Conservation (phyloP, 2,888 invertebrate species). For the Allophyes oxyacanthae region DNA sequence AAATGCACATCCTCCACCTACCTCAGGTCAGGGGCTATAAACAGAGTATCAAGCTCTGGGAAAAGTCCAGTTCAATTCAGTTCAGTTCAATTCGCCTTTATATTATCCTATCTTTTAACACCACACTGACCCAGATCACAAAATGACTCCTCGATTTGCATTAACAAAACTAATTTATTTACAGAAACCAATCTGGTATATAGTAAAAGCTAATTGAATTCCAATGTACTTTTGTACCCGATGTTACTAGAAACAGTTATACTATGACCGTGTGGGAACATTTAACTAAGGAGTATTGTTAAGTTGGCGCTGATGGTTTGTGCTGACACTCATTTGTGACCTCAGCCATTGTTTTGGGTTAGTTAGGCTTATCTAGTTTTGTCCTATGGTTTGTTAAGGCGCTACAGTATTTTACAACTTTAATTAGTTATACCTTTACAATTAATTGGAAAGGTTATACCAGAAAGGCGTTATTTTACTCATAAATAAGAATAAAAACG, state of each 20-base stretch:
- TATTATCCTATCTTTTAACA: not conserved
- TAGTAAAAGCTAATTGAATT: conserved; percentile 16
- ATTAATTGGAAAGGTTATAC: too few species aligned
- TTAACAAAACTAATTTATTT: not conserved
- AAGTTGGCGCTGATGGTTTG: conserved; percentile 37
- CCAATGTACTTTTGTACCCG: conserved; percentile 42
- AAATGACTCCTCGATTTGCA: too few species aligned
- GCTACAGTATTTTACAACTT: too few species aligned
- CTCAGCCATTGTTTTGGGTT: conserved; percentile 47
- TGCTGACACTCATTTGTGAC: conserved; percentile 52
- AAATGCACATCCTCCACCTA: too few species aligned
- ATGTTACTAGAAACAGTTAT: conserved; percentile 57
- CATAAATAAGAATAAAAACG: too few species aligned
- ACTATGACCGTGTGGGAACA: conserved; percentile 60
- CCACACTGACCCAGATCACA: too few species aligned
- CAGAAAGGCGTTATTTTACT: too few species aligned
- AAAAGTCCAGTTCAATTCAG: too few species aligned
- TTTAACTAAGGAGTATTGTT: conserved; percentile 71
- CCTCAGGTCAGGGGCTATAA: too few species aligned
- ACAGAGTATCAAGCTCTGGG: too few species aligned
- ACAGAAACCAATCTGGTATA: not conserved
- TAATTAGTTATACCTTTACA: too few species aligned
- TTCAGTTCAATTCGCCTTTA: too few species aligned
- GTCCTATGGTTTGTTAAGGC: conserved; percentile 20
- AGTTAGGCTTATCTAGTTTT: conserved; percentile 29